Evolutionary conservation across 92 coral and sea anemone species (phyloP).

Genomic region (Scolanthus callimorphus): DNA sequence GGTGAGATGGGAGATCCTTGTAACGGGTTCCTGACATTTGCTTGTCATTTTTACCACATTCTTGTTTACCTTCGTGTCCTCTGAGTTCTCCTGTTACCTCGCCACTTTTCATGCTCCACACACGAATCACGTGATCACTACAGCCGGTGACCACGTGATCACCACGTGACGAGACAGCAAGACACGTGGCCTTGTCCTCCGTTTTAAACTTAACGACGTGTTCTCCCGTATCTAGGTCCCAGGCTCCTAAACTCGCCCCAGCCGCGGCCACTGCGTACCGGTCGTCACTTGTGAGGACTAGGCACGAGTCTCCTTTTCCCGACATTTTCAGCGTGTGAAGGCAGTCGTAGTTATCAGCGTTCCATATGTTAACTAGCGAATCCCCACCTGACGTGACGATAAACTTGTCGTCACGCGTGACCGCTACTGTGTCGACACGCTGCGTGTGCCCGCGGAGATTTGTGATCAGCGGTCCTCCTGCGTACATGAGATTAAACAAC

Average conservation of each 20-base stretch:
- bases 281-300: constrained; percentile 62
- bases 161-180: constrained; percentile 44
- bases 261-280: constrained; percentile 59
- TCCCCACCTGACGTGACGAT: constrained; percentile 80
- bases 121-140: constrained; percentile 38
- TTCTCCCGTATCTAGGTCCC: constrained; percentile 88
- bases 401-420: constrained; percentile 65
- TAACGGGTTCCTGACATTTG: no score
- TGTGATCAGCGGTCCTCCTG: constrained; percentile 73
- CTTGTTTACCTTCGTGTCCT: constrained; percentile 90
- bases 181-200: constrained; percentile 45
- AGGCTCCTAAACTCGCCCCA: constrained; percentile 49
- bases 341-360: constrained; percentile 65
- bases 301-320: constrained; percentile 57
- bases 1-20: no score
- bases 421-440: constrained; percentile 56
- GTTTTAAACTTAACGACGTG: constrained; percentile 42
- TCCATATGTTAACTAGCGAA: constrained; percentile 73
- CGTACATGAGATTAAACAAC: no score
- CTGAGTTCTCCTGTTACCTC: constrained; percentile 14
- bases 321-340: constrained; percentile 68
- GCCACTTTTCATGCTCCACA: constrained; percentile 43
- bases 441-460: constrained; percentile 82
- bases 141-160: constrained; percentile 58
- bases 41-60: no score